Conservation (phyloP, 2,888 invertebrate species). For the Polydrusus pterygomalis region DNA sequence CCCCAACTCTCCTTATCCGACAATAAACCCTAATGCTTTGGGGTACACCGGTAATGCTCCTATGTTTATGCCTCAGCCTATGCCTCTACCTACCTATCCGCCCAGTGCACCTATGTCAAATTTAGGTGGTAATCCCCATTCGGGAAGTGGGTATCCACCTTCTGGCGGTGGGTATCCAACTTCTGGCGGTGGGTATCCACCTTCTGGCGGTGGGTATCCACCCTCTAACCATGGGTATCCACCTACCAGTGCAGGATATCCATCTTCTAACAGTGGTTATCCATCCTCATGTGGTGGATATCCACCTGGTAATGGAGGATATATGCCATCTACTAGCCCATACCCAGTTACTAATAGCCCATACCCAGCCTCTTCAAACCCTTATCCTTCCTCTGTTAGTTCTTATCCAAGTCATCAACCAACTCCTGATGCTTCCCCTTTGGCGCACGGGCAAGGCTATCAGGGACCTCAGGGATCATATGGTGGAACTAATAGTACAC, state of each 20-base stretch:
- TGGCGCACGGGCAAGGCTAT: slow-evolving; percentile 55
- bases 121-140: slow-evolving; percentile 60
- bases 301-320: slow-evolving; percentile 30
- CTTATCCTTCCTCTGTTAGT: slow-evolving; percentile 50
- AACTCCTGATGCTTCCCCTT: slow-evolving; percentile 68
- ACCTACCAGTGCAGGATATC: slow-evolving; percentile 23
- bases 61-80: slow-evolving; percentile 73
- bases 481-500: slow-evolving; percentile 57
- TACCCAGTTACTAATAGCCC: slow-evolving; percentile 53
- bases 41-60: slow-evolving; percentile 72
- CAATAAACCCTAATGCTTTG: slow-evolving; percentile 71
- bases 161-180: slow-evolving; percentile 34
- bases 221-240: slow-evolving; percentile 54
- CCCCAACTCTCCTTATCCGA: slow-evolving; percentile 65
- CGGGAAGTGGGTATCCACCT: slow-evolving; percentile 56
- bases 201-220: slow-evolving; percentile 53
- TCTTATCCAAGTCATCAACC: slow-evolving; percentile 59
- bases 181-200: slow-evolving; percentile 54
- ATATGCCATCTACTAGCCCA: slow-evolving; percentile 50
- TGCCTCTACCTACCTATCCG: slow-evolving; percentile 67
- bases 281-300: slow-evolving; percentile 47
- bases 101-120: slow-evolving; percentile 66
- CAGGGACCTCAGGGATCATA: slow-evolving; percentile 60
- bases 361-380: slow-evolving; percentile 38
- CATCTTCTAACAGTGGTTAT: slow-evolving; percentile 49